phyloP scores from a whole-genome alignment of 2,797 vertebrate genomes.

The Lophotriccus pileatus region DNA sequence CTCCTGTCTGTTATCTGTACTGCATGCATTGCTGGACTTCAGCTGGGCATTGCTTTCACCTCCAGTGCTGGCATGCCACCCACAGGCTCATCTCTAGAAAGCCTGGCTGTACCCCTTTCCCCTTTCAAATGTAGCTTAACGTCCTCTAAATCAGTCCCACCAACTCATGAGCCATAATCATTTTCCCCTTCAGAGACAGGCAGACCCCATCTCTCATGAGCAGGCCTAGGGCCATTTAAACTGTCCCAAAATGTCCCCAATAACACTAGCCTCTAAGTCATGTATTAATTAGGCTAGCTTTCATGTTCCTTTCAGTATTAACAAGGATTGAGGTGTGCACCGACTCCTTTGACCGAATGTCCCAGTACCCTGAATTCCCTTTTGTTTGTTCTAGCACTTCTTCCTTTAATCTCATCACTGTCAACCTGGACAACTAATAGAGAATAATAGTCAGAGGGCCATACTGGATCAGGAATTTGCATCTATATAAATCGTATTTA shows the following conservation, averaged over 20 bases:
- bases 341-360: not conserved
- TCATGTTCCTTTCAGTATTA: not conserved
- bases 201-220: not conserved
- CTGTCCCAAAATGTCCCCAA: accelerated
- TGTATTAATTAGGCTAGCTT: not conserved
- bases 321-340: not conserved
- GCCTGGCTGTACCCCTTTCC: not conserved
- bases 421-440: not conserved
- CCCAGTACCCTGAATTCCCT: not conserved
- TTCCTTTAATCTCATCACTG: not conserved
- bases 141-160: not conserved
- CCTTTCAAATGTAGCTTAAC: not conserved
- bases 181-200: not conserved
- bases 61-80: not conserved
- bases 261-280: not conserved
- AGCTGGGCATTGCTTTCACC: not conserved
- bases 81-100: not conserved
- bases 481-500: accelerated
- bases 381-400: not conserved
- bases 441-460: accelerated
- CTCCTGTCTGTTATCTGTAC: not conserved
- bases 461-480: not conserved
- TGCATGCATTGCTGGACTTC: not conserved
- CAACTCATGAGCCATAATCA: not conserved
- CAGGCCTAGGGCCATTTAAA: not conserved